These are phyloP conservation scores for Cosmia trapezina DNA, from an alignment of 2,888 invertebrate species.

Conservation along the genomic window DNA sequence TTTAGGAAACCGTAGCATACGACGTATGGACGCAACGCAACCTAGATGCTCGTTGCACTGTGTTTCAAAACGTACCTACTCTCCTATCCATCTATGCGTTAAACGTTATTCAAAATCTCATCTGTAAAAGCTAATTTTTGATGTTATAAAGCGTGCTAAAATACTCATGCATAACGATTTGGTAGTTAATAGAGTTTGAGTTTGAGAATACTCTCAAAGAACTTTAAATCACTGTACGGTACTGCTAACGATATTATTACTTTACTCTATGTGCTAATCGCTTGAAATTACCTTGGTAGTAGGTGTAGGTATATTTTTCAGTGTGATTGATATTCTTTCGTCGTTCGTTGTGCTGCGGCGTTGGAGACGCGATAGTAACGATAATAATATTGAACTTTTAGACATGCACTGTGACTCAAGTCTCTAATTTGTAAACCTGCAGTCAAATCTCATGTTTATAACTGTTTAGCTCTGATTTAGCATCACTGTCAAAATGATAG, in stretches of 20 bases:
- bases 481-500: not conserved
- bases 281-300: slow-evolving; percentile 16
- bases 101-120: slow-evolving; percentile 19
- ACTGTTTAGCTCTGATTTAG: not conserved
- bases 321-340: not conserved
- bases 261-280: no score
- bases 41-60: slow-evolving; percentile 44
- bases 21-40: slow-evolving; percentile 17
- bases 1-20: no score
- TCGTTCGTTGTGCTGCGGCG: not conserved
- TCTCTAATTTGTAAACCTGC: not conserved
- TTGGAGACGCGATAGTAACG: not conserved
- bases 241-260: no score
- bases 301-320: slow-evolving; percentile 24
- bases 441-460: not conserved
- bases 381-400: not conserved
- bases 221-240: not conserved
- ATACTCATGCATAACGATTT: slow-evolving; percentile 5
- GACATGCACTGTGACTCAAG: not conserved
- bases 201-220: not conserved
- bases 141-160: slow-evolving; percentile 33
- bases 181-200: no score
- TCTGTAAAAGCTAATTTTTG: slow-evolving; percentile 19
- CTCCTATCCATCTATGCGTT: slow-evolving; percentile 5
- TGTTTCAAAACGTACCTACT: slow-evolving; percentile 34